Percentiles rank a stretch among this genome's conserved stretches.
phyloP scores from a whole-genome alignment of 2,888 invertebrate genomes.

The Notodonta ziczac region DNA sequence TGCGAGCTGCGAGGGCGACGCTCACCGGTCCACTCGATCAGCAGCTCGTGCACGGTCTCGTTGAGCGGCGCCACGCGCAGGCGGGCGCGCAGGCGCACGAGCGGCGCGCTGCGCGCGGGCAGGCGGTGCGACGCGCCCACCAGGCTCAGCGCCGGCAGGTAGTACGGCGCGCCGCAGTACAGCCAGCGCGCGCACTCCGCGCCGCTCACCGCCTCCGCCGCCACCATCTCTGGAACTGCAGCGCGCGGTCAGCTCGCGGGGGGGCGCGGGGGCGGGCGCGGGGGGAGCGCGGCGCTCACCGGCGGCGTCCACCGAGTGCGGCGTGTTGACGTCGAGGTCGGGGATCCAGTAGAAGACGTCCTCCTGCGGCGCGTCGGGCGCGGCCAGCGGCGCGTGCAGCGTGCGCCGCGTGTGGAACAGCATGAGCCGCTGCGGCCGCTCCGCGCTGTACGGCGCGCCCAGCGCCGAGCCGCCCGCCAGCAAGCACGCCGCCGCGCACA shows the following conservation, averaged over 20 bases:
- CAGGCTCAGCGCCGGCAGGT: constrained; percentile 20
- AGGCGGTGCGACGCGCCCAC: constrained; percentile 14
- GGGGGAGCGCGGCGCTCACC: constrained; percentile 12
- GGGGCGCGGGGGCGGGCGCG: constrained; percentile 52
- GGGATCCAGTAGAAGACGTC: constrained; percentile 87
- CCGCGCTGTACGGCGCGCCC: constrained; percentile 88
- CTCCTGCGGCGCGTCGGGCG: constrained; percentile 66
- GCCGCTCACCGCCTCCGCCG: constrained; percentile 49
- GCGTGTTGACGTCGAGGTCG: constrained; percentile 90
- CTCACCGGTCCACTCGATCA: background rate
- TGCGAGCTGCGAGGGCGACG: background rate
- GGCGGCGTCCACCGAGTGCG: constrained; percentile 57
- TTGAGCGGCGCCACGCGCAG: constrained; percentile 48
- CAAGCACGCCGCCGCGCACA: constrained; percentile 15
- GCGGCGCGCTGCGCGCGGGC: constrained; percentile 17
- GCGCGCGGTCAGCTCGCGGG: constrained; percentile 88
- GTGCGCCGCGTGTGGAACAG: constrained; percentile 55
- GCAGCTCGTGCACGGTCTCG: background rate
- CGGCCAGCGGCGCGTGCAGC: constrained; percentile 64
- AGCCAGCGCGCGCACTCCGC: constrained; percentile 6
- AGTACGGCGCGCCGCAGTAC: constrained; percentile 15
- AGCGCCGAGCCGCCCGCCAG: constrained; percentile 68
- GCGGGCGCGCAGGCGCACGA: constrained; percentile 30
- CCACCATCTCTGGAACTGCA: constrained; percentile 5
- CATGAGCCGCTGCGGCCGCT: constrained; percentile 31